Evolutionary conservation across 1,140 invertebrate species (phyloP).

Genomic region (Caerostris darwini): DNA sequence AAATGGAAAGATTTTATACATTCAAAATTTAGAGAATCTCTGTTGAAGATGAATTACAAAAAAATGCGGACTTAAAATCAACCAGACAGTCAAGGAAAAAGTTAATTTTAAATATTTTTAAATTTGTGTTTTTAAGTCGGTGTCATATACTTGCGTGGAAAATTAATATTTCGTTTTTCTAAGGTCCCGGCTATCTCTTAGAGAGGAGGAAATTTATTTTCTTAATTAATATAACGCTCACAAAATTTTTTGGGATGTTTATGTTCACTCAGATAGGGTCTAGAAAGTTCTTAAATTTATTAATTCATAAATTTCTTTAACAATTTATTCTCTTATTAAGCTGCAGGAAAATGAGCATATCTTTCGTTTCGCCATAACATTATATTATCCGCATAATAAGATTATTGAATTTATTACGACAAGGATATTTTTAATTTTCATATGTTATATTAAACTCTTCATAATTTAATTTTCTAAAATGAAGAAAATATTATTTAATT

Average conservation of each 20-base stretch:
- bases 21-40: neutral
- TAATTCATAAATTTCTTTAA: neutral
- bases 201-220: neutral
- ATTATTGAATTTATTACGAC: too few species aligned
- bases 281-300: neutral
- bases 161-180: neutral
- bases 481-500: too few species aligned
- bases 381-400: too few species aligned
- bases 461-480: too few species aligned
- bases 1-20: too few species aligned
- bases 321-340: neutral
- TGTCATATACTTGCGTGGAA: neutral
- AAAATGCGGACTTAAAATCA: conserved; percentile 2
- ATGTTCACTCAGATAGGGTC: neutral
- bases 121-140: neutral
- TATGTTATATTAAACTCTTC: too few species aligned
- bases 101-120: too few species aligned
- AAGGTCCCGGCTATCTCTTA: neutral
- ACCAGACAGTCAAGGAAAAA: neutral
- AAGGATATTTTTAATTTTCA: too few species aligned
- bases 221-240: neutral
- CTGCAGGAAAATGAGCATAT: neutral
- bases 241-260: neutral
- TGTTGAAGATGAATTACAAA: neutral
- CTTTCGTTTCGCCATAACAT: too few species aligned